These are phyloP conservation scores for Drosophila robusta DNA, from an alignment of 2,888 invertebrate species.

Conservation along the genomic window DNA sequence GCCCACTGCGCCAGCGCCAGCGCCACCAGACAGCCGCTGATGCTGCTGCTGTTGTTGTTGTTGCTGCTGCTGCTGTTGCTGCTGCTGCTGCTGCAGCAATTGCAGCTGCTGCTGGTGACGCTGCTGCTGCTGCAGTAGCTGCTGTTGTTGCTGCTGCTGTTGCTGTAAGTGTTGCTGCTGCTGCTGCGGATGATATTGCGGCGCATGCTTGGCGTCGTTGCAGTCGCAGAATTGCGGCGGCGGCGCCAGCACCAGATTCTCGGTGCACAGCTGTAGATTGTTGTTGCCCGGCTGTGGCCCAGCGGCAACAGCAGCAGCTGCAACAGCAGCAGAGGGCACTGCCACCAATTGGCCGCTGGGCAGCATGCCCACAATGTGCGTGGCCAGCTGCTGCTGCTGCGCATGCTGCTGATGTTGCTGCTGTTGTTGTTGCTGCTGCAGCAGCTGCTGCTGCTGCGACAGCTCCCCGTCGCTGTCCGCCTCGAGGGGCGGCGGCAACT, in stretches of 20 bases:
- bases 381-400: conserved; percentile 72
- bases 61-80: conserved; percentile 63
- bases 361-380: conserved; percentile 76
- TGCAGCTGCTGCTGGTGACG: conserved; percentile 70
- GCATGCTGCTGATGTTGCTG: conserved; percentile 52
- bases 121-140: conserved; percentile 67
- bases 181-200: conserved; percentile 72
- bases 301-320: conserved; percentile 50
- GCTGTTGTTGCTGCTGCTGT: conserved; percentile 65
- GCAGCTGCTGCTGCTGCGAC: conserved; percentile 36
- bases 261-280: conserved; percentile 82
- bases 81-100: conserved; percentile 58
- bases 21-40: conserved; percentile 69
- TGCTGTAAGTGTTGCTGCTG: conserved; percentile 71
- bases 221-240: conserved; percentile 96
- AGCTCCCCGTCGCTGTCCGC: conserved; percentile 89
- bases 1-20: conserved; percentile 73
- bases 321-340: conserved; percentile 74
- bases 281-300: conserved; percentile 71
- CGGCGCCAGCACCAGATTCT: conserved; percentile 91
- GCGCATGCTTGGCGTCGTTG: conserved; percentile 86
- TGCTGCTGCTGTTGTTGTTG: conserved; percentile 76
- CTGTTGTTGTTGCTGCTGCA: conserved; percentile 40
- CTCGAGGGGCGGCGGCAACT: conserved; percentile 92
- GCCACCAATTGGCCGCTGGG: conserved; percentile 77